phyloP scores from a whole-genome alignment of 2,113 vertebrate species.

The Genyomyrus donnyi region DNA sequence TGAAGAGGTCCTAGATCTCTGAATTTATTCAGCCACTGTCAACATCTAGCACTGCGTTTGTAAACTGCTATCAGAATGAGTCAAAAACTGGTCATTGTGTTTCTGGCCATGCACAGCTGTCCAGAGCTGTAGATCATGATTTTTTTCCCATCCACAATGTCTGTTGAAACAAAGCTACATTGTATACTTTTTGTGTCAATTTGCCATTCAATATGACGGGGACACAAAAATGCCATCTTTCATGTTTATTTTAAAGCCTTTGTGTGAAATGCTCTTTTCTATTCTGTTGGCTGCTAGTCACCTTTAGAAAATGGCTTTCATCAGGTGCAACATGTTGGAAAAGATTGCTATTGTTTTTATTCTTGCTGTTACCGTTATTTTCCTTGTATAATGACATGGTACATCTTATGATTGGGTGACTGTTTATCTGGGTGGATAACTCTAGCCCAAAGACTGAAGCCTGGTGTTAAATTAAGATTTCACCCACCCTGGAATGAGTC shows the following conservation, averaged over 20 bases:
- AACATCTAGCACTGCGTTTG: not conserved
- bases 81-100: not conserved
- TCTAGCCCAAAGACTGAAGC: not conserved
- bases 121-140: not conserved
- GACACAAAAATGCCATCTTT: not conserved
- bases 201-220: not conserved
- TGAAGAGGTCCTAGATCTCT: not conserved
- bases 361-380: not conserved
- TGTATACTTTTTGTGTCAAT: not conserved
- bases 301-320: conserved; percentile 1
- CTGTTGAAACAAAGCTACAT: not conserved
- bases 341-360: not conserved
- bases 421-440: not conserved
- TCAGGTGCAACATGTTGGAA: not conserved
- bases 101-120: not conserved
- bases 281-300: not conserved
- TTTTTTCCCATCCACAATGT: not conserved
- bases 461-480: not conserved
- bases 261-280: not conserved
- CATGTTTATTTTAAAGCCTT: not conserved
- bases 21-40: not conserved
- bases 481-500: not conserved
- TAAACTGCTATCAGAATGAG: not conserved
- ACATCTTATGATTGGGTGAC: not conserved
- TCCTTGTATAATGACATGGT: not conserved